These are phyloP conservation scores for Neodiprion pinetum DNA, from an alignment of 1,140 invertebrate genomes.

Conservation along the genomic window DNA sequence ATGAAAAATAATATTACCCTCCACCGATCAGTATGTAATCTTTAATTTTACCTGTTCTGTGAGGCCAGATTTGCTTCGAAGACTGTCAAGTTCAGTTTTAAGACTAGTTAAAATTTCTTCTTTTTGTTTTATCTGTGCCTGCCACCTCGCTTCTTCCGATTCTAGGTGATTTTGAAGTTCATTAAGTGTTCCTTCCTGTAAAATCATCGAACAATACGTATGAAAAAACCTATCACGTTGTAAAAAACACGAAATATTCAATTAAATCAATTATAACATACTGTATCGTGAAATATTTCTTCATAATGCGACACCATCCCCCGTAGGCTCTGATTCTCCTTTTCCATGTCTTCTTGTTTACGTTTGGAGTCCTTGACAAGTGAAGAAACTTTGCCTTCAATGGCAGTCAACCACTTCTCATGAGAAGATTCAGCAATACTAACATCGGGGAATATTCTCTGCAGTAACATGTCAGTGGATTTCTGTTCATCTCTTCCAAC, in stretches of 20 bases:
- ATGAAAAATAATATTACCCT: neutral
- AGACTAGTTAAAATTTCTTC: constrained; percentile 68
- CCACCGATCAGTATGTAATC: neutral
- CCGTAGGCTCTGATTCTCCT: constrained; percentile 69
- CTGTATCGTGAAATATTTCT: constrained; percentile 77
- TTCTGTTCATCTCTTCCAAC: constrained; percentile 64
- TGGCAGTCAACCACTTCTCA: constrained; percentile 63
- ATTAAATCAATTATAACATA: constrained; percentile 52
- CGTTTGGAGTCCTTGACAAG: constrained; percentile 39
- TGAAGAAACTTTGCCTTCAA: constrained; percentile 59
- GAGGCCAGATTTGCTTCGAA: constrained; percentile 40
- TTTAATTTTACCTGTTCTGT: constrained; percentile 35
- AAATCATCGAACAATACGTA: constrained; percentile 28
- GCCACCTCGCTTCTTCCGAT: constrained; percentile 74
- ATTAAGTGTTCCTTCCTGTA: constrained; percentile 73
- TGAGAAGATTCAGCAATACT: constrained; percentile 57
- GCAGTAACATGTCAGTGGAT: constrained; percentile 64
- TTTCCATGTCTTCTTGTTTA: constrained; percentile 55
- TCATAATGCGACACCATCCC: constrained; percentile 75
- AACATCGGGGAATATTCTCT: constrained; percentile 68
- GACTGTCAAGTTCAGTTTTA: constrained; percentile 56
- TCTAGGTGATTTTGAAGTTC: constrained; percentile 74
- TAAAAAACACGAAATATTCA: constrained; percentile 10
- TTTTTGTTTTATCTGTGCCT: constrained; percentile 66
- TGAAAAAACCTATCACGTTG: constrained; percentile 15